Base-by-base conservation (phyloP, 2,113 vertebrate genomes). In the Pogona vitticeps region DNA sequence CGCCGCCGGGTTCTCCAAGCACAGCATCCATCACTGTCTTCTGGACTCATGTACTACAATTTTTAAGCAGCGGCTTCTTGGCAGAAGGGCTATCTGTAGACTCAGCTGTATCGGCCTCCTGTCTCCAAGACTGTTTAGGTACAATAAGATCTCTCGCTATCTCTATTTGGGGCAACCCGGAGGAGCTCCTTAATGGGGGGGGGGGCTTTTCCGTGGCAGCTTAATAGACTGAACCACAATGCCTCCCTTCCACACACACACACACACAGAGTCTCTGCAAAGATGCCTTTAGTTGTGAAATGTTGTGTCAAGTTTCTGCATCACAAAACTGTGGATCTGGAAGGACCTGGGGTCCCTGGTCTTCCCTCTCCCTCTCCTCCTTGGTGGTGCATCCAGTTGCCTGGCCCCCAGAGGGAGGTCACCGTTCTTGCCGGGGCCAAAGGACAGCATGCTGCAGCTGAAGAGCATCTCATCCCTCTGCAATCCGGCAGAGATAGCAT, bases 101-200 rank as follows among this genome's bases (percentile, higher is more conserved):
- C 67, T 18, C 67, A 81, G 83, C 75, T 12, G 86, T n/a, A 81
- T 91, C 23, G 7, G 28, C 70, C 3, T 84, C 56, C 36, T 61
- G 1, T 9, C 52, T 59, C n/a, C 12, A 9, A 86, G 70, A n/a
- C 5, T n/a, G 38, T 31, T 81, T 61, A 20, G 80, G 14, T 13
- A 0, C 1, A 40, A 0, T 6, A 76, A 40, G 3, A 56, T 1
- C 31, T 83, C 18, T 31, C 84, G 38, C 89, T 70, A 28, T 65
- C 73, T 28, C 0, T 59, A 70, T n/a, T 73, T 0, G 0, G 46
- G 59, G 72, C 36, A 36, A 3, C 0, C 17, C 59, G 83, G 75
- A 15, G 79, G 80, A 79, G 7, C 42, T 52, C 33, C 0, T 15
- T 52, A 8, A 18, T 28, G 18, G n/a, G 67, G 31, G 33, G 18